Base-by-base conservation (phyloP, 2,888 invertebrate genomes). In the Conchocele bisecta region DNA sequence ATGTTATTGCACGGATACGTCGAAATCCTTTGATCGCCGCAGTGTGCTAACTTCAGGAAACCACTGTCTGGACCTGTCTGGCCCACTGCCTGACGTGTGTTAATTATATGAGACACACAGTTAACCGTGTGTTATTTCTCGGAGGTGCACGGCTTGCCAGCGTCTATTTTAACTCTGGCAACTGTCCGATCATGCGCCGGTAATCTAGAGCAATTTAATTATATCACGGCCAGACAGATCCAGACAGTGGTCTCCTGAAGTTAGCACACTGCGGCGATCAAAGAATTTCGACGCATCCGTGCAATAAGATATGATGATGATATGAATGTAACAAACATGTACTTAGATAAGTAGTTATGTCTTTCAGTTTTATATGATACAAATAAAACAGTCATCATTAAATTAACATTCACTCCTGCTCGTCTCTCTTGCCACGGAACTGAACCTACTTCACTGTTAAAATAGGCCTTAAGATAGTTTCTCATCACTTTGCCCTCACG, bases 371-470 rank as follows among this genome's bases (percentile, higher is more conserved):
- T 26, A 50, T 29, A 50, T 50, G 31, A 26, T 29, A 50, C 26
- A 50, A 50, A 50, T 50, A 29, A 26, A 26, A 50, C 5, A 50
- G 31, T 50, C 28, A n/a, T 29, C 6, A 50, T 50, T 50, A 15
- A 9, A 29, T 28, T 50, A 50, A 53, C 35, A 53, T 53, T 53
- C 53, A 53, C 33, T 53, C 53, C 53, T 53, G 53, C 53, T 53
- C 33, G 53, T 53, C 53, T 53, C 17, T 53, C 53, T 53, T 53
- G 53, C 53, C 35, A 53, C 53, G 15, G 53, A 53, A 53, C 11
- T 35, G 53, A 53, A 53, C 35, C 53, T 26, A 37, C 22, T 20
- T 53, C 53, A 53, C 53, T 53, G 35, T 53, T 53, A 53, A 53
- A 53, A 35, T 53, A 53, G 35, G 33, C 37, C 53, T 35, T 53